Evolutionary conservation across 2,888 invertebrate species (phyloP), one percentile per base, ranked within the genome.

Genomic region (Drosophila mettleri): DNA sequence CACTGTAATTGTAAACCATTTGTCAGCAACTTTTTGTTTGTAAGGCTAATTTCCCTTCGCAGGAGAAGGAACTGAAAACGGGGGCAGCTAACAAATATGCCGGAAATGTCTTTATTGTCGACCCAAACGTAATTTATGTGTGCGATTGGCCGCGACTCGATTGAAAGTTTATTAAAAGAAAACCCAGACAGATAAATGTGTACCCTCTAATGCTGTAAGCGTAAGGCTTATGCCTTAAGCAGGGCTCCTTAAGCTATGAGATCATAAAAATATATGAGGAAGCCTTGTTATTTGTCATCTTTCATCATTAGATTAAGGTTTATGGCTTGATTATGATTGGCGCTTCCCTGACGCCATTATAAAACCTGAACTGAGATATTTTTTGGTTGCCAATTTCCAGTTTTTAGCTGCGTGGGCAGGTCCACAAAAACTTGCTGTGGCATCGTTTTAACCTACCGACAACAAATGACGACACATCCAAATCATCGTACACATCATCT

Each of bases 1-100:
- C 74, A 48, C 73, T 88, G 87, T 80, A 85, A 85, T 88, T 84
- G 85, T 78, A 78, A 87, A 71, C 87, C 87, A 80, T 85, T 88
- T 87, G 89, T 89, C 89, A 85, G 89, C 84, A 88, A 85, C 69
- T 82, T 74, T 73, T 38, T 74, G 58, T 82, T 75, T 67, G 61
- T 64, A 52, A 67, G 66, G 78, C 78, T 83, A 80, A 88, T 86
- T 88, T 74, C 69, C 54, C 51, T 29, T 41, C n/a, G 24, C 43
- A 5, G n/a, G 18, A 6, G 33, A 4, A 41, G 16, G 5, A 24
- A 14, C 5, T 20, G 12, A 8, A 3, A 4, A 41, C 41, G 43
- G 54, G 49, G n/a, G 29, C 66, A 69, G 55, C 67, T 62, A 49
- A 46, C 38, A 64, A 65, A 82, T 59, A 67, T 86, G 81, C 75